Evolutionary conservation across 2,888 invertebrate genomes (phyloP).

Genomic region (Apodemia hepburni): DNA sequence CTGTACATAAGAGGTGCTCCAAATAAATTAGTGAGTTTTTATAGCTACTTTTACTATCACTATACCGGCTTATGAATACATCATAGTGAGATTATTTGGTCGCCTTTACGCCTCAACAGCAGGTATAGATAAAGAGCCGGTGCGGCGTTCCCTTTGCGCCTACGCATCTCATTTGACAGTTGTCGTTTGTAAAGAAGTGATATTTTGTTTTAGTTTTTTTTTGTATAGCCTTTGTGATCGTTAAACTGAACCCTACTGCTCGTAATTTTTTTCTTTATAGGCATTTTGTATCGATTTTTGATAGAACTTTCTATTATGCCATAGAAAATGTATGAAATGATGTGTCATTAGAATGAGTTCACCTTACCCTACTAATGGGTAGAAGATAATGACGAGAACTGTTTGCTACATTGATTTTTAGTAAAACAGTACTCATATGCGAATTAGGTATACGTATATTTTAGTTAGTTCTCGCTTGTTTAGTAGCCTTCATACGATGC

Average conservation of each 20-base stretch:
- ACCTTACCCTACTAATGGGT: too few relatives aligned
- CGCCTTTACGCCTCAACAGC: constrained; percentile 36
- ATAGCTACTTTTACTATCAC: constrained; percentile 29
- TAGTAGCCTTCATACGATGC: too few relatives aligned
- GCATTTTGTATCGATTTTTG: not conserved
- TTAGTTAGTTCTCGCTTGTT: too few relatives aligned
- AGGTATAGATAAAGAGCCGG: constrained; percentile 36
- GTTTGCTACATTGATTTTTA: too few relatives aligned
- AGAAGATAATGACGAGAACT: too few relatives aligned
- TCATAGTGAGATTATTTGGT: constrained; percentile 35
- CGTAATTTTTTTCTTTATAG: constrained; percentile 3
- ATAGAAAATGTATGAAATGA: too few relatives aligned
- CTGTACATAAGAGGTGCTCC: not conserved
- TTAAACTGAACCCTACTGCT: not conserved
- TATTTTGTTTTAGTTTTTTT: constrained; percentile 44
- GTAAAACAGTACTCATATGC: too few relatives aligned
- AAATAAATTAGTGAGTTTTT: constrained; percentile 17
- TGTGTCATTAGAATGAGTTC: too few relatives aligned
- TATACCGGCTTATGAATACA: constrained; percentile 28
- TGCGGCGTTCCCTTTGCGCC: constrained; percentile 53
- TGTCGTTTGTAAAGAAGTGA: constrained; percentile 47
- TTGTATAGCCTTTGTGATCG: constrained; percentile 24
- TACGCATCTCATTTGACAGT: constrained; percentile 54
- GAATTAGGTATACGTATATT: too few relatives aligned
- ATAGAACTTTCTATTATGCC: not conserved